Evolutionary conservation across 2,113 vertebrate genomes (phyloP).

Genomic region (Pluvianellus socialis): DNA sequence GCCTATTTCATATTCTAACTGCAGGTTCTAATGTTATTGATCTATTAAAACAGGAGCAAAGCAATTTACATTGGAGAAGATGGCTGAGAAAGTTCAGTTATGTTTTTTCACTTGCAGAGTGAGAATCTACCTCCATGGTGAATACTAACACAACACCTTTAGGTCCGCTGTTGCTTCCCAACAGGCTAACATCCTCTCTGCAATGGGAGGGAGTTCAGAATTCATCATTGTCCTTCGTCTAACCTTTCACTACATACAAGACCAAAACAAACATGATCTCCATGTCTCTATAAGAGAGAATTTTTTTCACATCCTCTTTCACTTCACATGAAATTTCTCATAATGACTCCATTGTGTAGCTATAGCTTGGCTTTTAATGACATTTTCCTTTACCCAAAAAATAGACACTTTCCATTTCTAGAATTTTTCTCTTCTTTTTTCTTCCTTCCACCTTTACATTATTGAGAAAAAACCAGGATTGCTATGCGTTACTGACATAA

Average conservation of each 20-base stretch:
- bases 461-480: background rate
- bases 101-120: background rate
- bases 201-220: constrained; percentile 8
- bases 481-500: background rate
- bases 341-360: constrained; percentile 61
- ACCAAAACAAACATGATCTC: constrained; percentile 62
- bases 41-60: background rate
- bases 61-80: background rate
- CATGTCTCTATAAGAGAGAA: constrained; percentile 37
- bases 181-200: background rate
- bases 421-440: constrained; percentile 1
- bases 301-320: constrained; percentile 75
- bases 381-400: constrained; percentile 30
- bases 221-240: constrained; percentile 56
- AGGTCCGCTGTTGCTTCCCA: background rate
- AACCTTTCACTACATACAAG: constrained; percentile 65
- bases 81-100: background rate
- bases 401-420: constrained; percentile 55
- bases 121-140: background rate
- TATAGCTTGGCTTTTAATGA: constrained; percentile 9
- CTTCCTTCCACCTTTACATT: background rate
- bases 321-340: constrained; percentile 69
- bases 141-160: background rate
- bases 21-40: background rate
- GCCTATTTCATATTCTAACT: background rate